Evolutionary conservation across 1,140 invertebrate species (phyloP).

Genomic region (Panagrolaimus sp.): DNA sequence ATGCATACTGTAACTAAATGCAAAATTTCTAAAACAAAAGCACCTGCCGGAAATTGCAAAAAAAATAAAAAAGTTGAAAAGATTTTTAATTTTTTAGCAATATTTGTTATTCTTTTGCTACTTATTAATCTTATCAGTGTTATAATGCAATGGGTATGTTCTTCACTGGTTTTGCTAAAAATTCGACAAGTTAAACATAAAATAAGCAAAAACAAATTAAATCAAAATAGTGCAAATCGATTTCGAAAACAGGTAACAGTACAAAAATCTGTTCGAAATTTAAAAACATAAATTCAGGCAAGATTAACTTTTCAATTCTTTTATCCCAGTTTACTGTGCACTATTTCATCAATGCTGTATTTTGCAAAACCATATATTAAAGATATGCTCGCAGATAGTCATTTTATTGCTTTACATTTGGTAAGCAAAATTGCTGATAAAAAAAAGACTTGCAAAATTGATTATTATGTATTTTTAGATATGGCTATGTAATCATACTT

Average conservation of each 20-base stretch:
- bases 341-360: conserved; percentile 50
- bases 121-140: conserved; percentile 43
- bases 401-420: conserved; percentile 51
- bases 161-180: conserved; percentile 47
- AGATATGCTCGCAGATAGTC: conserved; percentile 28
- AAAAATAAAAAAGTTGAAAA: background rate
- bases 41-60: background rate
- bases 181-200: conserved; percentile 52
- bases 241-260: conserved; percentile 51
- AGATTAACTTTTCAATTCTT: conserved; percentile 57
- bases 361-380: conserved; percentile 50
- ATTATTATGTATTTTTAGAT: conserved; percentile 36
- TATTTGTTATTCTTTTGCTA: conserved; percentile 36
- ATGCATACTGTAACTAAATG: too few relatives aligned
- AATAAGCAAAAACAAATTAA: conserved; percentile 49
- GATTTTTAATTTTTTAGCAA: conserved; percentile 22
- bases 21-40: background rate
- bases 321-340: conserved; percentile 52
- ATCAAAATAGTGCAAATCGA: conserved; percentile 52
- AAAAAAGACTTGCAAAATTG: background rate
- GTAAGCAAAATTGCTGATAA: conserved; percentile 23
- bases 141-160: conserved; percentile 49
- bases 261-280: background rate
- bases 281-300: conserved; percentile 39
- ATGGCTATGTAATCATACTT: conserved; percentile 48